Evolutionary conservation across 1,140 invertebrate species (phyloP).

Genomic region (Meloidogyne chitwoodi): DNA sequence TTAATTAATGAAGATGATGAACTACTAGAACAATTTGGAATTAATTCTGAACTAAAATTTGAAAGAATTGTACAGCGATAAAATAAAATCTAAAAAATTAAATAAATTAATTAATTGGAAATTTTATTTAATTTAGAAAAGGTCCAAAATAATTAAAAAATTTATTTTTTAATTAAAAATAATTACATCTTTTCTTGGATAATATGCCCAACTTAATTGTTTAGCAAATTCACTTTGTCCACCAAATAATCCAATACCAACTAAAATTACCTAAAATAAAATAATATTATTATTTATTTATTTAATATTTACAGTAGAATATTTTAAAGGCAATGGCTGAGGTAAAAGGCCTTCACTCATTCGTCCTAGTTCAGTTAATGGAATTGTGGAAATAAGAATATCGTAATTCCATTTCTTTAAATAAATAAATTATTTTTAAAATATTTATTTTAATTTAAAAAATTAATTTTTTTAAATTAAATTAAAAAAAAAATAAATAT

Average conservation of each 20-base stretch:
- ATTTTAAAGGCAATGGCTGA: constrained; percentile 16
- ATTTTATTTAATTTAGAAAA: not conserved
- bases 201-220: constrained; percentile 45
- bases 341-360: constrained; percentile 5
- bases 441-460: too few relatives aligned
- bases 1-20: not conserved
- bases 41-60: constrained; percentile 31
- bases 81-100: constrained; percentile 23
- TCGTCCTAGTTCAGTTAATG: constrained; percentile 24
- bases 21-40: constrained; percentile 17
- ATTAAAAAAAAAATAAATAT: too few relatives aligned
- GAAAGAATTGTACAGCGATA: constrained; percentile 45
- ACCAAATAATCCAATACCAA: constrained; percentile 38
- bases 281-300: not conserved
- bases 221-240: constrained; percentile 27
- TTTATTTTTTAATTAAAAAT: not conserved
- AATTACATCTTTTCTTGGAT: constrained; percentile 26
- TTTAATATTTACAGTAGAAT: constrained; percentile 32
- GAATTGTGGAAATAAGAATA: constrained; percentile 37
- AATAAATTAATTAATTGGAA: not conserved
- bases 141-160: not conserved
- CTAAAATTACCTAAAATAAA: constrained; percentile 22
- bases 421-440: too few relatives aligned
- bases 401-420: constrained; percentile 24
- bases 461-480: too few relatives aligned